Percentiles rank a stretch among this genome's conserved stretches.
Conservation (phyloP, 1,140 invertebrate genomes). For the Pseudomyrmex dendroicus region DNA sequence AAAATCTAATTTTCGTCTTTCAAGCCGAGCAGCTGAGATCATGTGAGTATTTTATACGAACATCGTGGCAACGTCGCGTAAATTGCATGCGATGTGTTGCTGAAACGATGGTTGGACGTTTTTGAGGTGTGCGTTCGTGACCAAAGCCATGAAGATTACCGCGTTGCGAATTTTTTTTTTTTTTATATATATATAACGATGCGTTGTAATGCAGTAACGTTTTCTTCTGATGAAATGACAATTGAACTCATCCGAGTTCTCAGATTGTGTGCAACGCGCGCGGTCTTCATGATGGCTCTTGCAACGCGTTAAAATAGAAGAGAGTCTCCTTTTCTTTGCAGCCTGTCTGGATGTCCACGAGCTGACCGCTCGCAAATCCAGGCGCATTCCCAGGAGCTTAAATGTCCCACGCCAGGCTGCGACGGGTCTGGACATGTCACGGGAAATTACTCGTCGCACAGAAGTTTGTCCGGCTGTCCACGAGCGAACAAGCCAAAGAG, state of each 20-base stretch:
- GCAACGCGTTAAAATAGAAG: constrained; percentile 41
- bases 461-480: constrained; percentile 93
- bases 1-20: constrained; percentile 43
- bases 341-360: constrained; percentile 91
- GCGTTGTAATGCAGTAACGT: background rate
- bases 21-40: constrained; percentile 9
- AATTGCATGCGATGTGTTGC: constrained; percentile 77
- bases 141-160: constrained; percentile 68
- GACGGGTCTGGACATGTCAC: constrained; percentile 95
- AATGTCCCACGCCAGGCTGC: constrained; percentile 96
- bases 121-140: constrained; percentile 77
- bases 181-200: background rate
- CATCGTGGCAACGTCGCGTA: constrained; percentile 77
- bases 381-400: constrained; percentile 92
- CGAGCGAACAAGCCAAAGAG: constrained; percentile 96
- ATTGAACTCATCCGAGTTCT: background rate
- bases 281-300: constrained; percentile 66
- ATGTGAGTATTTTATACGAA: constrained; percentile 66
- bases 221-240: no score
- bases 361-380: constrained; percentile 91
- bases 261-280: constrained; percentile 53
- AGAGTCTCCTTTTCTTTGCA: constrained; percentile 77
- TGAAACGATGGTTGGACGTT: constrained; percentile 75
- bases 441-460: constrained; percentile 94
- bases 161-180: constrained; percentile 41